Evolutionary conservation across 2,888 invertebrate genomes (phyloP), one percentile per base, ranked within the genome.

Genomic region (Cataglyphis albicans): DNA sequence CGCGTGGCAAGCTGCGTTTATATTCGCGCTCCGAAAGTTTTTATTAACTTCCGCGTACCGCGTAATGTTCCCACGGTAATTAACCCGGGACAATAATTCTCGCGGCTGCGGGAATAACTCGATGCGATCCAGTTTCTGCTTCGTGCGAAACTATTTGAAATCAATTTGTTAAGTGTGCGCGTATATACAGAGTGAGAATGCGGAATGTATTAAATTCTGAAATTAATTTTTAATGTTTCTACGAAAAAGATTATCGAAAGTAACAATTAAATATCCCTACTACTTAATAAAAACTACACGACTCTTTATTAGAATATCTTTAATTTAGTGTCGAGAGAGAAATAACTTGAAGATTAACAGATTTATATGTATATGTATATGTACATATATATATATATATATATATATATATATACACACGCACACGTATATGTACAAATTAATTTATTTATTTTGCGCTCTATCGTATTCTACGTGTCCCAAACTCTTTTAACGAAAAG

Each of bases 51-150:
- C 76, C 74, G 81, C 76, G 75, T 81, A 75, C 76, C 61, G 75
- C 75, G 81, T 74, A 81, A 81, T 80, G 70, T 80, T 80, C 78
- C 78, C 78, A 80, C 78, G 78, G 78, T 80, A 80, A 80, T 80
- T 80, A 80, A 80, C 70, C 72, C 78, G 70, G 78, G 78, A 80
- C 78, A 80, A 80, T 80, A 80, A 80, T 80, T 70, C 78, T 80
- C 78, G 78, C 78, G 70, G 70, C 70, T 59, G 70, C 70, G 78
- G 59, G 44, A 80, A 70, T 80, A 80, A 80, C 78, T 52, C 78
- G n/a, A 67, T 55, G 70, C 70, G 78, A 80, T 80, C 25, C 78
- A 70, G 78, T 80, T 80, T 70, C 59, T 59, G 78, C 44, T 52
- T 61, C 44, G 70, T 44, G 70, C 78, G 57, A 78, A 78, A 59